Conservation (phyloP, 1,140 invertebrate species). For the Drosophila murphyi region DNA sequence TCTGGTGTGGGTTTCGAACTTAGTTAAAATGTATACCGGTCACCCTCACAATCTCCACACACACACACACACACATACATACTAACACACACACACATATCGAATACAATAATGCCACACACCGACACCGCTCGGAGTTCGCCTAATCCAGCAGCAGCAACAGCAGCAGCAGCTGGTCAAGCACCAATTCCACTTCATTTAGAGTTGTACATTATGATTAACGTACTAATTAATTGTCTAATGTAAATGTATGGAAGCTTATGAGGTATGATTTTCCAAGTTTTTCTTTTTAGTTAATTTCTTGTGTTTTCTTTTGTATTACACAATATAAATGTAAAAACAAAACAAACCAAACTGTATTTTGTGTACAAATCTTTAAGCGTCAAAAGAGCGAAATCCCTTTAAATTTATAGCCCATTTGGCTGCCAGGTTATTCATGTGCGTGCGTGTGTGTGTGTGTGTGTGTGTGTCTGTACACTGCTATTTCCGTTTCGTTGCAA, state of each 20-base stretch:
- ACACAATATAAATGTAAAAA: slow-evolving; percentile 70
- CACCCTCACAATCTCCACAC: not conserved
- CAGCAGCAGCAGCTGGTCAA: slow-evolving; percentile 23
- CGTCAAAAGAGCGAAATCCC: not conserved
- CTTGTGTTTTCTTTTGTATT: slow-evolving; percentile 48
- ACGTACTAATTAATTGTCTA: slow-evolving; percentile 55
- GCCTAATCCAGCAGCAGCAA: slow-evolving; percentile 20
- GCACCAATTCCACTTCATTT: slow-evolving; percentile 67
- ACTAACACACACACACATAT: slow-evolving; percentile 44
- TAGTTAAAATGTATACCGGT: slow-evolving; percentile 87
- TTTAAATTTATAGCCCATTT: slow-evolving; percentile 20
- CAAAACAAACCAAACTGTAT: slow-evolving; percentile 4
- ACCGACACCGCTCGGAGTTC: slow-evolving; percentile 17
- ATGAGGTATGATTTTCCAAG: slow-evolving; percentile 70
- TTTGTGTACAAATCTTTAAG: slow-evolving; percentile 6
- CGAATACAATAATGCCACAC: slow-evolving; percentile 46
- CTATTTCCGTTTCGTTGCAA: slow-evolving; percentile 44
- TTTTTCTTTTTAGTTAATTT: slow-evolving; percentile 55
- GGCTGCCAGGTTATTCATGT: slow-evolving; percentile 5
- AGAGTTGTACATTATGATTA: slow-evolving; percentile 67
- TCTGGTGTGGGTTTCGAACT: slow-evolving; percentile 98
- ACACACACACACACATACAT: slow-evolving; percentile 4
- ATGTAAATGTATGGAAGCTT: slow-evolving; percentile 71
- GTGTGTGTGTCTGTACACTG: slow-evolving; percentile 8
- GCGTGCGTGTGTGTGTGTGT: not conserved